Conservation (phyloP, 2,797 vertebrate species). For the Trichosurus vulpecula region DNA sequence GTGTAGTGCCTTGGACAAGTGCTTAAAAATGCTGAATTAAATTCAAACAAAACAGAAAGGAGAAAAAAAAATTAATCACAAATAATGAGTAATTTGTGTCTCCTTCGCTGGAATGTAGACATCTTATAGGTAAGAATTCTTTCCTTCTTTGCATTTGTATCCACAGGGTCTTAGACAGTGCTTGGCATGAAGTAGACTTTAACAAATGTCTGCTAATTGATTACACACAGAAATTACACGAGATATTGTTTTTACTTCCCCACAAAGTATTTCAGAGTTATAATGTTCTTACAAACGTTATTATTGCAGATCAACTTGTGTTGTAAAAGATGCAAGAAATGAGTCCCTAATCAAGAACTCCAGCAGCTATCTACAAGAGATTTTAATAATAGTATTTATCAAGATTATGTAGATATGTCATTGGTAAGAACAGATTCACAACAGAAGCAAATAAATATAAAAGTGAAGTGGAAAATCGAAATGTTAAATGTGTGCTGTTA, state of each 20-base stretch:
- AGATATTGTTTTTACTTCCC: neutral
- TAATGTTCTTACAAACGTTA: slow-evolving; percentile 9
- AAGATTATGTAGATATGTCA: slow-evolving; percentile 63
- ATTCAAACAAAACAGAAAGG: neutral
- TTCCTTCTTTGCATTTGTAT: neutral
- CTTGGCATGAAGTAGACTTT: neutral
- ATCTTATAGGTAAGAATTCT: neutral
- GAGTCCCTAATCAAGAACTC: neutral
- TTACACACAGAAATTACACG: neutral
- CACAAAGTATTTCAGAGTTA: neutral
- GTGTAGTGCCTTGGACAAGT: neutral
- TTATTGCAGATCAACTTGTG: slow-evolving; percentile 50
- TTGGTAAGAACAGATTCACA: neutral
- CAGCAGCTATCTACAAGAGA: neutral
- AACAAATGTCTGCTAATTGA: neutral
- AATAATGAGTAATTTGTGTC: neutral
- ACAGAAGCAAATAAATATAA: neutral
- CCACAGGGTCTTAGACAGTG: neutral
- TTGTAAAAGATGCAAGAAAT: slow-evolving; percentile 10
- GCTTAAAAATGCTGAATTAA: neutral
- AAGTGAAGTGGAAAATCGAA: neutral
- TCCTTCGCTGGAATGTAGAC: neutral
- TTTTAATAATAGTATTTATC: slow-evolving; percentile 16
- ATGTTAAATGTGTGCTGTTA: rapidly evolving
- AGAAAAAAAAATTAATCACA: neutral